Percentiles rank a stretch among this genome's conserved stretches.
phyloP scores from a whole-genome alignment of 2,113 vertebrate species.

The Nymphicus hollandicus region DNA sequence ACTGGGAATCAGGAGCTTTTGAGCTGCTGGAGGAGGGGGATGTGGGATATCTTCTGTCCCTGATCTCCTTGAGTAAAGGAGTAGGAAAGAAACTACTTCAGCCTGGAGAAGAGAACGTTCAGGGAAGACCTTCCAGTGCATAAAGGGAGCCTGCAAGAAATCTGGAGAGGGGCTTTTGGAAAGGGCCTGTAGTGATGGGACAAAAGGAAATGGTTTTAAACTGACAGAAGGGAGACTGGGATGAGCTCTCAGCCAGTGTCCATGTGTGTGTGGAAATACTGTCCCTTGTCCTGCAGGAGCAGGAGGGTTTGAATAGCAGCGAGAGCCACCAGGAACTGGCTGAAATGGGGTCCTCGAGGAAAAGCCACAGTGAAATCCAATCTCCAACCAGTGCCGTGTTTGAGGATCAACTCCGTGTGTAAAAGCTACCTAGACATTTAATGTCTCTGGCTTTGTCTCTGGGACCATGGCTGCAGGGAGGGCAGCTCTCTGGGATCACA shows the following conservation, averaged over 20 bases:
- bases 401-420: background rate
- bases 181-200: background rate
- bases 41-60: background rate
- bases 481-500: background rate
- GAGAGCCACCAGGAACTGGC: background rate
- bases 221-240: background rate
- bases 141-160: background rate
- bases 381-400: fast-evolving
- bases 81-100: background rate
- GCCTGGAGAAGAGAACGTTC: background rate
- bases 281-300: background rate
- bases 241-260: background rate
- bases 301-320: background rate
- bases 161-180: background rate
- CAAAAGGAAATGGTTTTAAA: background rate
- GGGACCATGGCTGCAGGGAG: background rate
- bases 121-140: background rate
- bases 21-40: background rate
- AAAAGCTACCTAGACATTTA: background rate
- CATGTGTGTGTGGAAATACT: background rate
- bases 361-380: background rate
- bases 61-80: background rate
- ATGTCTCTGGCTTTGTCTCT: background rate
- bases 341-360: background rate
- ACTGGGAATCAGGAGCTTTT: background rate